These are phyloP conservation scores for Eupelmus urozonus DNA, from an alignment of 2,888 invertebrate genomes.

Conservation along the genomic window DNA sequence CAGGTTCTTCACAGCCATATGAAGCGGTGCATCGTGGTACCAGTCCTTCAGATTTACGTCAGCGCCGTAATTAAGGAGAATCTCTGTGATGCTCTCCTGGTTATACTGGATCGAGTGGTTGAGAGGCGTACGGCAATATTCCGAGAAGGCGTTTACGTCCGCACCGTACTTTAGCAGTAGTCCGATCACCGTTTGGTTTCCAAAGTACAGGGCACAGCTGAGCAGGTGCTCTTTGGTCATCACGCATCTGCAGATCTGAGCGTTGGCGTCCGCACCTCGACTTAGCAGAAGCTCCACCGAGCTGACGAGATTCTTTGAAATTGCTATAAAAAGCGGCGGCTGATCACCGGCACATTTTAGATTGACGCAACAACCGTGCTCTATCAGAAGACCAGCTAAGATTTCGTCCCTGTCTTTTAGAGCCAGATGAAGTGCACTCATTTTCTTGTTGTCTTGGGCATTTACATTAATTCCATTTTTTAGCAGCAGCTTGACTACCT, in stretches of 20 bases:
- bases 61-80: not conserved
- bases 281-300: not conserved
- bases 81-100: not conserved
- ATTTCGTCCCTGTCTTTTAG: not conserved
- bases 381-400: not conserved
- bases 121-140: not conserved
- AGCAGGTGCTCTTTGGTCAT: not conserved
- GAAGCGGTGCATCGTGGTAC: not conserved
- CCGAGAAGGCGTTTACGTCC: not conserved
- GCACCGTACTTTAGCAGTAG: not conserved
- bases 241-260: not conserved
- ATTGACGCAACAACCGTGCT: not conserved
- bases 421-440: not conserved
- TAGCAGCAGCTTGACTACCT: not conserved
- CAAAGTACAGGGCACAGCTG: not conserved
- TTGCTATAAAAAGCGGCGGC: not conserved
- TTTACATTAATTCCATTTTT: constrained; percentile 15
- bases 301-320: not conserved
- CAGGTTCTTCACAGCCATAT: not conserved
- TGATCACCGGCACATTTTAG: not conserved
- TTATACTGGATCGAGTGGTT: not conserved
- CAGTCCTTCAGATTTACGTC: constrained; percentile 1
- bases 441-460: not conserved
- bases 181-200: not conserved
- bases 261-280: not conserved